These are phyloP conservation scores for Oxyscelio sp. DNA, from an alignment of 2,888 invertebrate genomes.

Conservation along the genomic window DNA sequence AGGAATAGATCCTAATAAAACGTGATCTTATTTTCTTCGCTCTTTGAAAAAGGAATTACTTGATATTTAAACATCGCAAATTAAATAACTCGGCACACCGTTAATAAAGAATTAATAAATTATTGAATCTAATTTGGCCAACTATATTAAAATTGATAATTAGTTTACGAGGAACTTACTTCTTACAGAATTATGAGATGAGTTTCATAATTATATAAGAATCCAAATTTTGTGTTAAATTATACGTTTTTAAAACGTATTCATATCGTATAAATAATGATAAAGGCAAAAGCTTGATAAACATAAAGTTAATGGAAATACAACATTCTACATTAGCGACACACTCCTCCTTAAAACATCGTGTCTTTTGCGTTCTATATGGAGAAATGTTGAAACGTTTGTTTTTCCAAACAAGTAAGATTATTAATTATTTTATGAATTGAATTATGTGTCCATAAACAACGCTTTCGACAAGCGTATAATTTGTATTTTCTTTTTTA, in stretches of 20 bases:
- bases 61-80: neutral
- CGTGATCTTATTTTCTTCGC: neutral
- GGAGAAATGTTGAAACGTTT: too few species aligned
- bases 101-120: constrained; percentile 18
- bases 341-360: too few species aligned
- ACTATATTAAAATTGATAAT: constrained; percentile 22
- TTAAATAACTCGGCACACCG: neutral
- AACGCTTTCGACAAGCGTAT: too few species aligned
- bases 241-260: too few species aligned
- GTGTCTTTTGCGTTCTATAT: too few species aligned
- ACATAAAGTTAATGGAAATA: constrained; percentile 17
- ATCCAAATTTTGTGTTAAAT: neutral
- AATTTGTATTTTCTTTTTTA: too few species aligned
- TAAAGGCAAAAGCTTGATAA: constrained; percentile 5
- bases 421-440: too few species aligned
- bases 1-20: neutral
- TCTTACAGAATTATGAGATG: neutral
- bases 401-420: too few species aligned
- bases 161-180: constrained; percentile 14
- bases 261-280: too few species aligned
- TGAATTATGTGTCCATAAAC: too few species aligned
- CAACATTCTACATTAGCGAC: neutral
- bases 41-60: neutral
- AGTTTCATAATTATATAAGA: neutral
- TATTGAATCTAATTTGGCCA: constrained; percentile 5